Evolutionary conservation across 2,888 invertebrate species (phyloP).

Genomic region (Acanthosoma haemorrhoidale): DNA sequence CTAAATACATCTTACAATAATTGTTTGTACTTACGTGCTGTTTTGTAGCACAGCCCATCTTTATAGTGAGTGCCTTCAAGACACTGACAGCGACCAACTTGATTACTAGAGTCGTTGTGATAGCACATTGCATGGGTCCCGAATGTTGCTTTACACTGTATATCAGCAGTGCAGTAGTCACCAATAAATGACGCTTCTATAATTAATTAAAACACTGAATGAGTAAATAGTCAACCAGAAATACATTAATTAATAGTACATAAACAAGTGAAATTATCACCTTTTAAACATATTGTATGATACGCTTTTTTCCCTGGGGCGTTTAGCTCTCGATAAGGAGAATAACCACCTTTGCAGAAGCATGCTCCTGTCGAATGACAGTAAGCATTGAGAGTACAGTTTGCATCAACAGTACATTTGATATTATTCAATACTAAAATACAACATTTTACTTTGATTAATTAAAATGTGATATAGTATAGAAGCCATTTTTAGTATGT

Average conservation of each 20-base stretch:
- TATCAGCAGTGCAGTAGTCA: conserved; percentile 6
- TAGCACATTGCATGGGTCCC: neutral
- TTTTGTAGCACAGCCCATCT: neutral
- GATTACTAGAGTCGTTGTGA: neutral
- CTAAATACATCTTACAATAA: no score
- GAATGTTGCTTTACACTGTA: conserved; percentile 1
- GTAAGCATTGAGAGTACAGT: conserved; percentile 7
- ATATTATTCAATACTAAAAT: neutral
- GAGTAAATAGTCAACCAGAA: no score
- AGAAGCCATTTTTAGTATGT: no score
- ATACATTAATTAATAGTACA: neutral
- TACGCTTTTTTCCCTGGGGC: neutral
- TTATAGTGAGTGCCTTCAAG: neutral
- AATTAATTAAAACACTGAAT: no score
- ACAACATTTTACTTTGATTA: neutral
- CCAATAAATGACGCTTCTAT: conserved; percentile 8
- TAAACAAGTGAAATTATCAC: neutral
- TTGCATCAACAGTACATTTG: neutral
- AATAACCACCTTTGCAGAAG: neutral
- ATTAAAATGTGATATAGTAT: neutral
- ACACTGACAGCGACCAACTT: conserved; percentile 13
- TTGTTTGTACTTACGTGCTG: conserved; percentile 22
- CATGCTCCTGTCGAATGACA: neutral
- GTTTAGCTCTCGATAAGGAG: neutral
- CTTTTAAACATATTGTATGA: neutral